phyloP scores from a whole-genome alignment of 2,888 invertebrate species.

The Apamea epomidion region DNA sequence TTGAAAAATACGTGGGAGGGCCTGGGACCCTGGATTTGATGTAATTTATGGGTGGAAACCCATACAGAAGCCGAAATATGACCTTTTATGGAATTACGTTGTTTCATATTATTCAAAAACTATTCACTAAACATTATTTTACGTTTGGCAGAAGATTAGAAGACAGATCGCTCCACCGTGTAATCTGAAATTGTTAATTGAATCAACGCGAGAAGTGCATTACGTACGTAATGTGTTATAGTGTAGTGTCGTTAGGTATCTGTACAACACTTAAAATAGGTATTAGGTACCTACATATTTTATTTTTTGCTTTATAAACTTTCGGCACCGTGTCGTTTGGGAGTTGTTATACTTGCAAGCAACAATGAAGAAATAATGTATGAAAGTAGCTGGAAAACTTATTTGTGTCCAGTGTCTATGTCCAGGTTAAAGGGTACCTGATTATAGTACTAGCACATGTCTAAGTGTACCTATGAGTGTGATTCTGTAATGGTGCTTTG shows the following conservation, averaged over 20 bases:
- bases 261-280: background rate
- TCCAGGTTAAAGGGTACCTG: no score
- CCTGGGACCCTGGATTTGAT: background rate
- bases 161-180: background rate
- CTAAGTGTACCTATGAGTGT: background rate
- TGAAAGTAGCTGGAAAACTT: background rate
- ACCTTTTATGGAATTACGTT: background rate
- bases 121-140: background rate
- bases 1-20: background rate
- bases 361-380: background rate
- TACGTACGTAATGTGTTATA: no score
- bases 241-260: no score
- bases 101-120: background rate
- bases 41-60: background rate
- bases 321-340: background rate
- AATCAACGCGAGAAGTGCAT: background rate
- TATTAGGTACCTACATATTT: no score
- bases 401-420: background rate
- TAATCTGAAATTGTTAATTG: background rate
- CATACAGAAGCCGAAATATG: background rate
- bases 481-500: background rate
- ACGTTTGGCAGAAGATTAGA: background rate
- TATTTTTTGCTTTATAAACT: background rate
- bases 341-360: background rate
- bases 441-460: background rate